Evolutionary conservation across 2,888 invertebrate species (phyloP), one percentile per base, ranked within the genome.

Genomic region (Gymnoscelis rufifasciata): DNA sequence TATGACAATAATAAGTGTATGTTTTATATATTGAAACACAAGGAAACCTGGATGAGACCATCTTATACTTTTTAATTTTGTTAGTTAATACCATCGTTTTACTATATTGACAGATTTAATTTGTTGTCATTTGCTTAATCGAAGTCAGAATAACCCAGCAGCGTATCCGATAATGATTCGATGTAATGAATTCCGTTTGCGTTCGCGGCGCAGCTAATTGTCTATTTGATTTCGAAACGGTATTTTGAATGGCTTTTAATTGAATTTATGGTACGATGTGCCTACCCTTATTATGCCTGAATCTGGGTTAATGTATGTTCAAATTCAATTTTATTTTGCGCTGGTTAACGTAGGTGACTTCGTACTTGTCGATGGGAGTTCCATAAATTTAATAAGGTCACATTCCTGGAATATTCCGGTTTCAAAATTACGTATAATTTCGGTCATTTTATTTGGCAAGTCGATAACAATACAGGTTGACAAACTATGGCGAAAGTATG

Each of bases 111-210:
- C 11, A 2, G 10, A 29, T 7, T 31, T 14, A 31, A 14, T 13
- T 15, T 4, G n/a, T n/a, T 13, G 13, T 14, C n/a, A 23, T 35
- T 33, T 33, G 10, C 35, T 7, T 15, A 35, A 33, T 1, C 19
- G n/a, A n/a, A 10, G 15, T 19, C 35, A 11, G 23, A 27, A 37
- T 33, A 27, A 13, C 19, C 42, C 31, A 33, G 35, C 38, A 24
- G 30, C 52, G 33, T 43, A 45, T 39, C 43, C 52, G 49, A 56
- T 57, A 50, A 52, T 55, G 53, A 52, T 52, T 54, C 51, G 47
- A 43, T 43, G 43, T 58, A 56, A 58, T 58, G 49, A 56, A 58
- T 58, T 51, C 55, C 54, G 56, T 56, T 58, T 58, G 56, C 58
- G 52, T 56, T 56, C 51, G 49, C 43, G 48, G 47, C 43, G 33